Base-by-base conservation (phyloP, 1,140 invertebrate species). In the Drosophila baimaii region DNA sequence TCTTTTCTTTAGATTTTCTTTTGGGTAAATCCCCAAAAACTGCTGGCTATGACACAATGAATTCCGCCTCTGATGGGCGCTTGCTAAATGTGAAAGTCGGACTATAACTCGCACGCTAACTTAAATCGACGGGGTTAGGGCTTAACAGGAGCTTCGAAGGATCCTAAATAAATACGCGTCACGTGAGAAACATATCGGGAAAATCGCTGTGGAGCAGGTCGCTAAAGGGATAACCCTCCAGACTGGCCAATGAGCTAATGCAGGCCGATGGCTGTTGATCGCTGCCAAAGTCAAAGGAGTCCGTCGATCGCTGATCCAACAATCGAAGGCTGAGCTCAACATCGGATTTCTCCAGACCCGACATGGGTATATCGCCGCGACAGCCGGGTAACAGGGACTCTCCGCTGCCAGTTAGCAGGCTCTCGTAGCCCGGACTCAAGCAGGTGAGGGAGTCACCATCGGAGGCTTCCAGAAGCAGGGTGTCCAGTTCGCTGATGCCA, bases 361-460 rank as follows among this genome's bases (percentile, higher is more conserved):
- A 80, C 51, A 91, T 84, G 55, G 82, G 81, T 31, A 90, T 49
- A 37, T 90, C 85, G 0, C 86, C 85, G 0, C 84, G 84, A 3
- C 73, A 51, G 0, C 65, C 62, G 27, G 84, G 80, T 25, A 89
- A 23, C 10, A 68, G 25, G 5, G 74, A 62, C 3, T 64, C 58
- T 0, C 72, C 63, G 8, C 71, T 21, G 13, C 65, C 61, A 7
- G 52, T 65, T 19, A 88, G 35, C 39, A 89, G 23, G 12, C 58
- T 68, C 39, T 59, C 70, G 21, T 82, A 86, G 29, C 51, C 56
- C 21, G 88, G 78, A 74, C 80, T 90, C 9, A 91, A 49, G 19
- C 91, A 92, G 64, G 92, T 92, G n/a, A 94, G 74, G 13, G 93
- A 93, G 52, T 94, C 93, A 3, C 93, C 93, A 63, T 94, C 94